These are phyloP conservation scores for Heteromyza rotundicornis DNA, from an alignment of 2,888 invertebrate genomes.

Conservation along the genomic window DNA sequence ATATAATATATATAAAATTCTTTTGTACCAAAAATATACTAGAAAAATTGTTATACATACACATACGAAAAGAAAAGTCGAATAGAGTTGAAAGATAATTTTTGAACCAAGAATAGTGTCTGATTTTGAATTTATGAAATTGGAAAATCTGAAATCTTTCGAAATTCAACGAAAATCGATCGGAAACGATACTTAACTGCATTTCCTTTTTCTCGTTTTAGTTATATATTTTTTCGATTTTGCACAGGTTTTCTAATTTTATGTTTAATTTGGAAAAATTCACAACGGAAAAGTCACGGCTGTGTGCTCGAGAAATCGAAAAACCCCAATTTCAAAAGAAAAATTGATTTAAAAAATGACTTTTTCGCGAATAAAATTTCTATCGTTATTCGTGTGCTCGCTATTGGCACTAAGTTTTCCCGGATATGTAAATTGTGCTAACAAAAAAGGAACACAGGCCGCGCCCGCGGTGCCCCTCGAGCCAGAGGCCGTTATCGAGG, in stretches of 20 bases:
- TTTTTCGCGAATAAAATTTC: slow-evolving; percentile 63
- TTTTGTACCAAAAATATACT: slow-evolving; percentile 40
- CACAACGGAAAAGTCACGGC: slow-evolving; percentile 13
- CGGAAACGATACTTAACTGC: slow-evolving; percentile 25
- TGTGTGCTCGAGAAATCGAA: slow-evolving; percentile 19
- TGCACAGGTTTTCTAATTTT: slow-evolving; percentile 25
- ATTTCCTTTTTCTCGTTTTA: slow-evolving; percentile 23
- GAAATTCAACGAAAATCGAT: slow-evolving; percentile 11
- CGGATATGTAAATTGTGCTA: slow-evolving; percentile 62
- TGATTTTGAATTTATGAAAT: slow-evolving; percentile 31
- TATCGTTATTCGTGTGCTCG: slow-evolving; percentile 60
- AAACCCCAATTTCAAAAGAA: no score
- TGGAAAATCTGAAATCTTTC: slow-evolving; percentile 35
- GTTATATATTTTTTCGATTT: slow-evolving; percentile 27
- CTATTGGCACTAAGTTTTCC: slow-evolving; percentile 61
- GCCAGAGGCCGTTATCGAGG: slow-evolving; percentile 84
- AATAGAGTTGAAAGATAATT: slow-evolving; percentile 42
- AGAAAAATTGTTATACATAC: slow-evolving; percentile 43
- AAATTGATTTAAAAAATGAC: slow-evolving; percentile 49
- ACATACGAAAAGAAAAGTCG: slow-evolving; percentile 27
- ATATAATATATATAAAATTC: slow-evolving; percentile 44
- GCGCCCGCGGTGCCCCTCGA: slow-evolving; percentile 55
- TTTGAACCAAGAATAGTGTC: slow-evolving; percentile 47
- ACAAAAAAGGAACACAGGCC: slow-evolving; percentile 54
- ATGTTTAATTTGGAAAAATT: slow-evolving; percentile 19